Evolutionary conservation across 2,888 invertebrate genomes (phyloP), one percentile per base, ranked within the genome.

Genomic region (Standfussiana lucernea): DNA sequence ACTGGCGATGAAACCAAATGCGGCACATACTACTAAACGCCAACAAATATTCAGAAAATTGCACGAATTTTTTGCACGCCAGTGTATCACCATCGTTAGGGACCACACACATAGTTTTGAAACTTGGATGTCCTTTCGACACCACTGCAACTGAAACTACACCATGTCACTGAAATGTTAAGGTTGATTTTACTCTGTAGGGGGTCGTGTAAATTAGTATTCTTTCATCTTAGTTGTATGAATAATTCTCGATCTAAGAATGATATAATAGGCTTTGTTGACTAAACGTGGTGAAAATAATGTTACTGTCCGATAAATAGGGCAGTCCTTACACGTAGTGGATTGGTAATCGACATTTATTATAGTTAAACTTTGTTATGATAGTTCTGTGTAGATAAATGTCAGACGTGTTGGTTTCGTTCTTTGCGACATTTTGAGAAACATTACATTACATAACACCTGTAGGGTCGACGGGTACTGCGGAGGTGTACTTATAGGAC

Each of bases 31-130:
- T 50, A 59, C 72, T 67, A 77, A 77, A 72, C 65, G 82, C 66
- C 24, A 64, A 72, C 61, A 85, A 82, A 71, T 72, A 78, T 77
- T 73, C 76, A 61, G 45, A 84, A 84, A 77, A 73, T 74, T 50
- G 42, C 21, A 21, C 18, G 28, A 47, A 7, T 71, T 79, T 84
- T 86, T 86, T 79, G 79, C 84, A 75, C 64, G 66, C 66, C 67
- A 73, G 24, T 83, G 77, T 83, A 73, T 50, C 75, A 75, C 72
- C 72, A 56, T 79, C 75, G 21, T 86, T 81, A 81, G 35, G 66
- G 84, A 84, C 87, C 87, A 77, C 85, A 86, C 85, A 84, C 77
- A 79, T 73, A 74, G 86, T 74, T 74, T 37, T 11, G 11, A 77
- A 76, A 78, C 45, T 74, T 67, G 61, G 13, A 68, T 74, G 74